Evolutionary conservation across 2,888 invertebrate species (phyloP).

Genomic region (Oxytorus armatus): DNA sequence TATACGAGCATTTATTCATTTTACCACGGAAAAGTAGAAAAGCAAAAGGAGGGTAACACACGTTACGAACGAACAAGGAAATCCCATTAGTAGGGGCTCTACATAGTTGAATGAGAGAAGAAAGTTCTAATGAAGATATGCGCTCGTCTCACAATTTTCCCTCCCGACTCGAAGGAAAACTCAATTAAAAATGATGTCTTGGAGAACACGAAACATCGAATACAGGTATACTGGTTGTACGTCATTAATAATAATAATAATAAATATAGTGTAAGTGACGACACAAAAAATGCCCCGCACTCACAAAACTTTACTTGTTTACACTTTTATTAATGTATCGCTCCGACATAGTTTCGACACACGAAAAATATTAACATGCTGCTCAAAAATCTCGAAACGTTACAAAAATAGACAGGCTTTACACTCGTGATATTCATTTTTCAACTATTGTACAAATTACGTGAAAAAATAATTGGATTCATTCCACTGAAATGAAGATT

Average conservation of each 20-base stretch:
- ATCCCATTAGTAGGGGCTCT: constrained; percentile 51
- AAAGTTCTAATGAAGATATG: constrained; percentile 66
- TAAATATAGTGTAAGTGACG: neutral
- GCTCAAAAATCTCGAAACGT: neutral
- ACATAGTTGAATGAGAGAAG: constrained; percentile 44
- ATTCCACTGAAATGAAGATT: no score
- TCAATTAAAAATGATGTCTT: constrained; percentile 49
- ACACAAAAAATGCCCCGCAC: neutral
- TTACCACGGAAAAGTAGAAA: constrained; percentile 9
- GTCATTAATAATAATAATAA: constrained; percentile 30
- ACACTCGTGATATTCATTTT: neutral
- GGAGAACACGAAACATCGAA: constrained; percentile 25
- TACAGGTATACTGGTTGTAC: neutral
- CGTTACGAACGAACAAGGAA: constrained; percentile 53
- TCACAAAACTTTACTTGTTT: neutral
- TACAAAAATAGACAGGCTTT: neutral
- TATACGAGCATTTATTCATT: constrained; percentile 9
- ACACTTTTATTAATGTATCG: neutral
- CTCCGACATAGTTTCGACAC: neutral
- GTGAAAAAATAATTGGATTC: no score
- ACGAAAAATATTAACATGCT: neutral
- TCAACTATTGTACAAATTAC: no score
- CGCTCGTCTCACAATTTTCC: constrained; percentile 35
- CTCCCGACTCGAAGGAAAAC: constrained; percentile 39
- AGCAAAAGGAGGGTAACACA: constrained; percentile 23